A percentile compares a stretch with the other conserved stretches of the same genome.
Evolutionary conservation across 1,140 invertebrate genomes (phyloP).

Genomic region (Pectinophora gossypiella): DNA sequence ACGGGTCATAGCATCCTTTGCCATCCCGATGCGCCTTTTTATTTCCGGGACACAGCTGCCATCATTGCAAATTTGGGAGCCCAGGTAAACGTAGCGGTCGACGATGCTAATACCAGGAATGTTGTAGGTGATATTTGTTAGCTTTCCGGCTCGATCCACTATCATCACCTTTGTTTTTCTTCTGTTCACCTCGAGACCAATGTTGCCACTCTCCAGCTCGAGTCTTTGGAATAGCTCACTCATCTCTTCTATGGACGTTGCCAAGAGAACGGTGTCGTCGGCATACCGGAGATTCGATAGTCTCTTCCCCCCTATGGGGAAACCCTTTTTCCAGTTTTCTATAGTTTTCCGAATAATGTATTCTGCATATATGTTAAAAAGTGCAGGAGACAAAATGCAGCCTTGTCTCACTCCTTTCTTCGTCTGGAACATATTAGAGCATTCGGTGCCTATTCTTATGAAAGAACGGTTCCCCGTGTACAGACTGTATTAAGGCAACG

Average conservation of each 20-base stretch:
- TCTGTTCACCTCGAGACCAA: neutral
- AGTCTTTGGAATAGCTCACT: neutral
- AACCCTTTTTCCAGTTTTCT: conserved; percentile 13
- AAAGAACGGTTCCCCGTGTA: neutral
- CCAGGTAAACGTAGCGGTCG: neutral
- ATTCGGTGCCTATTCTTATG: neutral
- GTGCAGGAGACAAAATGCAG: conserved; percentile 35
- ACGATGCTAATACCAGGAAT: neutral
- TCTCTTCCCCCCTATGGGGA: conserved; percentile 20
- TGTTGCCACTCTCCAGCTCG: neutral
- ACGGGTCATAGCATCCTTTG: neutral
- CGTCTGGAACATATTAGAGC: neutral
- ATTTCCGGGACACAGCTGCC: neutral
- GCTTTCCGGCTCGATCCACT: neutral
- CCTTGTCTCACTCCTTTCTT: conserved; percentile 34
- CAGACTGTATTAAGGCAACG: neutral
- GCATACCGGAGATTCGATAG: conserved; percentile 29
- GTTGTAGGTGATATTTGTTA: neutral
- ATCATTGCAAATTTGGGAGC: neutral
- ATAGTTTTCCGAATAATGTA: conserved; percentile 17
- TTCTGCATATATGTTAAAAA: conserved; percentile 44
- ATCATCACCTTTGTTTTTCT: neutral
- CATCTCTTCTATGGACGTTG: conserved; percentile 2
- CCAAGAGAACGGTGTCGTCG: conserved; percentile 28
- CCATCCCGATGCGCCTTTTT: neutral